A percentile compares a stretch with the other conserved stretches of the same genome.
phyloP scores from a whole-genome alignment of 2,797 vertebrate species.

The Spinibarbus caldwelli region DNA sequence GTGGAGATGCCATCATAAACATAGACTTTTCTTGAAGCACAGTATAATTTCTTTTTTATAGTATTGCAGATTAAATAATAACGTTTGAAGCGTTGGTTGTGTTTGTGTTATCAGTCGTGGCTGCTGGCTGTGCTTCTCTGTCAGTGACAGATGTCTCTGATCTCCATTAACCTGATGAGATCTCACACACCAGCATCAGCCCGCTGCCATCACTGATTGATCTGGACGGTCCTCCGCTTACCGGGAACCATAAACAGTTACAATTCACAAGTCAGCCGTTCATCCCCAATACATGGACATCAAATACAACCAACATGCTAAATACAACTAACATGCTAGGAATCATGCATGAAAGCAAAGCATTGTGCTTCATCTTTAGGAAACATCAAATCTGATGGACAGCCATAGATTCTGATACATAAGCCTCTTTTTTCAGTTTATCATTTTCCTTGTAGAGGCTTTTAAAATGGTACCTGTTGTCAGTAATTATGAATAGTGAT shows the following conservation, averaged over 20 bases:
- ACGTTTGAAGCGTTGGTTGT: neutral
- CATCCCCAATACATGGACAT: neutral
- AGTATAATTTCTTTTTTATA: neutral
- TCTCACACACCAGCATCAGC: conserved; percentile 67
- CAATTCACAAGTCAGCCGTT: conserved; percentile 5
- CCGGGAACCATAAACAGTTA: neutral
- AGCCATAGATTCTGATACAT: no score
- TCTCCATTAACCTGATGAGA: conserved; percentile 61
- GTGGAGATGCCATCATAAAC: neutral
- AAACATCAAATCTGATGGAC: neutral
- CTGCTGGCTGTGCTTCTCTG: neutral
- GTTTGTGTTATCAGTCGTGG: neutral
- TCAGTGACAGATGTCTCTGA: neutral
- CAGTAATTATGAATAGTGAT: neutral
- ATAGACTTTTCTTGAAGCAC: neutral
- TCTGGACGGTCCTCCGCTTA: conserved; percentile 57
- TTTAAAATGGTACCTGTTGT: neutral
- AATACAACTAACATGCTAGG: no score
- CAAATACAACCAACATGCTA: neutral
- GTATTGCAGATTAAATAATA: neutral
- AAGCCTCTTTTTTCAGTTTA: neutral
- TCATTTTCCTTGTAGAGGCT: neutral
- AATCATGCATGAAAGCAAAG: neutral
- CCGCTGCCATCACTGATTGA: conserved; percentile 65
- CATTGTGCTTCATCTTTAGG: neutral